Evolutionary conservation across 2,797 vertebrate genomes (phyloP).

Genomic region (Selene dorsalis): DNA sequence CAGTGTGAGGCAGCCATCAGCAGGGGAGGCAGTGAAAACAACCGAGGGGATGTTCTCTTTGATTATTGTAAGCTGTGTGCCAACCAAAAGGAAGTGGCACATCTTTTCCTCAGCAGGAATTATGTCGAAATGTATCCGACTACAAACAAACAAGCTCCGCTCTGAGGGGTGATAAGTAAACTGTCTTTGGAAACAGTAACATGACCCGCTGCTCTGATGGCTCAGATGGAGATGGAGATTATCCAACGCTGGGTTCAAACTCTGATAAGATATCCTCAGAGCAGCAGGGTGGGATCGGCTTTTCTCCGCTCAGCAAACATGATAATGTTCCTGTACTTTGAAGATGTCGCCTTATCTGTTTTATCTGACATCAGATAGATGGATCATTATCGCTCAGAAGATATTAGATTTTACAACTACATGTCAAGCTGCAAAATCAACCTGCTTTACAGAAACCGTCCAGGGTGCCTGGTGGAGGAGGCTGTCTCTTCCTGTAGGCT

Average conservation of each 20-base stretch:
- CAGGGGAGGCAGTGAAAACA: constrained; percentile 55
- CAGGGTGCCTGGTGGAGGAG: background rate
- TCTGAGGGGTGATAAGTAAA: constrained; percentile 11
- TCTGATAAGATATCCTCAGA: constrained; percentile 9
- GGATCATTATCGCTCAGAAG: background rate
- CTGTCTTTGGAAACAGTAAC: constrained; percentile 11
- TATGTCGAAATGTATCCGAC: constrained; percentile 35
- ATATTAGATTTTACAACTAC: background rate
- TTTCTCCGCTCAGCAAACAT: background rate
- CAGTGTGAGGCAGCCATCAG: constrained; percentile 46
- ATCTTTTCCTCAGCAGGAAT: constrained; percentile 39
- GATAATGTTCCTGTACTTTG: background rate
- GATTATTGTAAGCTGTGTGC: constrained; percentile 34
- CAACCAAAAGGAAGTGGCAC: constrained; percentile 51
- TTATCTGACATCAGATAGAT: background rate
- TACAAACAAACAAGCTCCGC: constrained; percentile 60
- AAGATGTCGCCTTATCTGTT: background rate
- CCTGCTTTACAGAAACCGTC: background rate
- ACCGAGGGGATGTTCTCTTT: constrained; percentile 42
- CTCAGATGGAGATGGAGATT: constrained; percentile 25
- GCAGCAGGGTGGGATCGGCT: background rate
- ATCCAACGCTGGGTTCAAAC: background rate
- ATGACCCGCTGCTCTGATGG: background rate
- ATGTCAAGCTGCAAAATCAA: background rate
- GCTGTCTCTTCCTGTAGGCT: background rate